phyloP scores from a whole-genome alignment of 2,113 vertebrate genomes.

The Edolisoma coerulescens region DNA sequence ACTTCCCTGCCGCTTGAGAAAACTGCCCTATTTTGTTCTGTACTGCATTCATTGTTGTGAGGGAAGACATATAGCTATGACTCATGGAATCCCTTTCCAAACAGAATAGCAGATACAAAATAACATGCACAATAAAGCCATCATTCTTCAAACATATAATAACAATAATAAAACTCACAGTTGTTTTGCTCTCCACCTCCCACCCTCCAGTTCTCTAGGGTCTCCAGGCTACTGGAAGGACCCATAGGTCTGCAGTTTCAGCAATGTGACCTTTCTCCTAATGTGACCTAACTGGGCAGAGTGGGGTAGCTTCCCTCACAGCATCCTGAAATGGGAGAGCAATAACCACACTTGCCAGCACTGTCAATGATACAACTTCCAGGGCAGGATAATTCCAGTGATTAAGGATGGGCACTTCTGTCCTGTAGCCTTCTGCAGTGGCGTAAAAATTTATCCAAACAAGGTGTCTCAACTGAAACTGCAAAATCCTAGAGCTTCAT shows the following conservation, averaged over 20 bases:
- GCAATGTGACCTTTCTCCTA: background rate
- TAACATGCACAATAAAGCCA: background rate
- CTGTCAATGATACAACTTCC: background rate
- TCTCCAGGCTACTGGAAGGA: background rate
- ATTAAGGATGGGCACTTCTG: background rate
- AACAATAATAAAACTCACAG: background rate
- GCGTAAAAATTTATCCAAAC: background rate
- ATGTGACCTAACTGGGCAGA: accelerated
- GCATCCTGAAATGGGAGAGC: background rate
- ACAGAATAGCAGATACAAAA: background rate
- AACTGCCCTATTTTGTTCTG: background rate
- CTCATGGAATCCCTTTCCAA: background rate
- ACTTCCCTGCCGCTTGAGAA: accelerated
- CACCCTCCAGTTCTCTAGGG: background rate
- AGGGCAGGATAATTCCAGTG: background rate
- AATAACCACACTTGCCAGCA: background rate
- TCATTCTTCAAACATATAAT: background rate
- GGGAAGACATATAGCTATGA: background rate
- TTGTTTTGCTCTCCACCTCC: background rate
- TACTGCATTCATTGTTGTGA: background rate
- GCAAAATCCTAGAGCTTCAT: background rate
- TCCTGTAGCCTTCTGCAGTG: background rate
- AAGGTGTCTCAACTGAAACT: background rate
- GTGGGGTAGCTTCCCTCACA: background rate
- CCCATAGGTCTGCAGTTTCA: background rate